Conservation (phyloP, 2,888 invertebrate species). For the Nineta flava region DNA sequence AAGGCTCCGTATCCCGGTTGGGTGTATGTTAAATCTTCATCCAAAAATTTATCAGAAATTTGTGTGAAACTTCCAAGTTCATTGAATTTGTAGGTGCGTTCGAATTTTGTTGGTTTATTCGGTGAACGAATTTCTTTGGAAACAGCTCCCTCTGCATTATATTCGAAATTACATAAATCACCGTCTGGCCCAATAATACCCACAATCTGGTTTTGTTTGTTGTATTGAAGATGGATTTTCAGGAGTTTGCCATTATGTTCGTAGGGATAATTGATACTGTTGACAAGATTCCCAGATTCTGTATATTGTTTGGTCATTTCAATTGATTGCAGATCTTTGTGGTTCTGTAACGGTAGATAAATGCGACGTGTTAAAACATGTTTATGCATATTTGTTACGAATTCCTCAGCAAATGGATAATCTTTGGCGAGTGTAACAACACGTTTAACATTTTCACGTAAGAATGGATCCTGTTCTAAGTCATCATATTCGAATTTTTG, state of each 20-base stretch:
- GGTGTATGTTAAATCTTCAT: constrained; percentile 11
- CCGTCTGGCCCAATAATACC: constrained; percentile 1
- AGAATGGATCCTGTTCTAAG: neutral
- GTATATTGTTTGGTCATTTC: neutral
- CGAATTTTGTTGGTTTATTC: neutral
- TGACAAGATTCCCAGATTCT: no score
- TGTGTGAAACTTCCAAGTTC: constrained; percentile 11
- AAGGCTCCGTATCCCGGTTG: constrained; percentile 13
- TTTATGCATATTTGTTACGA: neutral
- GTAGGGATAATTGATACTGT: neutral
- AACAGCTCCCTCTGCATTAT: neutral
- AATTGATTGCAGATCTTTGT: neutral
- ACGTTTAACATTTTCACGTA: neutral
- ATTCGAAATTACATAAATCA: neutral
- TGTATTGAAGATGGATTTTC: constrained; percentile 4
- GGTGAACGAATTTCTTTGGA: neutral
- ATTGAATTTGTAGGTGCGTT: constrained; percentile 6
- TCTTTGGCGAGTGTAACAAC: neutral
- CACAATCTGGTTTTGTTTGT: constrained; percentile 8
- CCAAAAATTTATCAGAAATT: constrained; percentile 11
- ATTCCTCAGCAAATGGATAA: neutral
- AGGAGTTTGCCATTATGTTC: constrained; percentile 5
- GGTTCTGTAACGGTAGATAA: neutral
- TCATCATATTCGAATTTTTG: neutral
- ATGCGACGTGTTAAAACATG: neutral